Conservation (phyloP, 2,888 invertebrate genomes). For the Isoperla grammatica region DNA sequence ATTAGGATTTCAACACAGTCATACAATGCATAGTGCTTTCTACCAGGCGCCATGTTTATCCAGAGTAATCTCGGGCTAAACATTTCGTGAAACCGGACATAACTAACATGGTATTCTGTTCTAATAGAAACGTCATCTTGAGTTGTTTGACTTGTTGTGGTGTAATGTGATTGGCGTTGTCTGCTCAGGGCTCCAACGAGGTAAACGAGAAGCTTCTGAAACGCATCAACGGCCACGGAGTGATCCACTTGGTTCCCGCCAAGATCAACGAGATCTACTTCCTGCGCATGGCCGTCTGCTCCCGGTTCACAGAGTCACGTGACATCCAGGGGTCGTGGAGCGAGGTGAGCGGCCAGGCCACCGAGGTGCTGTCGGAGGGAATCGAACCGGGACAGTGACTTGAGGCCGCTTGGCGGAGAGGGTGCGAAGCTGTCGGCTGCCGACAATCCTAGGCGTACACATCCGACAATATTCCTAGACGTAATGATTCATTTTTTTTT, state of each 20-base stretch:
- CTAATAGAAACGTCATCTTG: too few relatives aligned
- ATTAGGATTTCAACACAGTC: too few relatives aligned
- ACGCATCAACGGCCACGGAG: conserved; percentile 80
- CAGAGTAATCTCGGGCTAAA: too few relatives aligned
- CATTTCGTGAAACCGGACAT: too few relatives aligned
- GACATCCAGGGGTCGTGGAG: conserved; percentile 86
- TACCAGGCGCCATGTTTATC: too few relatives aligned
- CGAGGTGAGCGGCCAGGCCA: conserved; percentile 70
- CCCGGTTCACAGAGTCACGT: conserved; percentile 69
- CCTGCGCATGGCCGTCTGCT: conserved; percentile 85
- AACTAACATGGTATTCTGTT: too few relatives aligned
- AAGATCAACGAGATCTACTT: conserved; percentile 80
- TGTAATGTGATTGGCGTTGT: too few relatives aligned
- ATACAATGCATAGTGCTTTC: too few relatives aligned
- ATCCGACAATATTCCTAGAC: too few relatives aligned
- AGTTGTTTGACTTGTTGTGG: too few relatives aligned
- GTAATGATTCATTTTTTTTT: too few relatives aligned
- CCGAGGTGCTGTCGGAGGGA: conserved; percentile 53
- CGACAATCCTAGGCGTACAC: not conserved
- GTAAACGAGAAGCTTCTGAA: conserved; percentile 74
- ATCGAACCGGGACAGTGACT: conserved; percentile 23
- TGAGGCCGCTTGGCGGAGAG: conserved; percentile 13
- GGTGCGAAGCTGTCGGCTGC: conserved; percentile 7
- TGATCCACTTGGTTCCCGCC: conserved; percentile 89
- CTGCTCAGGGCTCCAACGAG: conserved; percentile 70